Evolutionary conservation across 2,797 vertebrate genomes (phyloP).

Genomic region (Vultur gryphus): DNA sequence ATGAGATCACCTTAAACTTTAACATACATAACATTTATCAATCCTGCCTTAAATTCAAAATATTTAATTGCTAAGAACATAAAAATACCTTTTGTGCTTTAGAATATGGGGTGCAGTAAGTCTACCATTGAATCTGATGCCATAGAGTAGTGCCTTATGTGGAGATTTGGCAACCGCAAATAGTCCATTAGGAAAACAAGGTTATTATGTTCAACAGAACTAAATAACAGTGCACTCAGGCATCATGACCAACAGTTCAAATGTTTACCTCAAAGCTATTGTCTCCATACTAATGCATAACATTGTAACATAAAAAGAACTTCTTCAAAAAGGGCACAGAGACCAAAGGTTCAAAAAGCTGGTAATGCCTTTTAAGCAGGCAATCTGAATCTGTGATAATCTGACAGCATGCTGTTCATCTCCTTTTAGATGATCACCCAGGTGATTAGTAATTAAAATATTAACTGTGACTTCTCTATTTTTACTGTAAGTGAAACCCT

Average conservation of each 20-base stretch:
- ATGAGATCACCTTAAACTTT: not conserved
- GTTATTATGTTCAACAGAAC: not conserved
- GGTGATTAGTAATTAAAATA: not conserved
- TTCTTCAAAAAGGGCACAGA: not conserved
- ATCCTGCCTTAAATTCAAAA: not conserved
- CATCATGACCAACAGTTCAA: not conserved
- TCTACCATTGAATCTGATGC: not conserved
- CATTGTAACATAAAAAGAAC: not conserved
- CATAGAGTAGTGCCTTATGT: not conserved
- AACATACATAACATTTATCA: not conserved
- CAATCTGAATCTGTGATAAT: not conserved
- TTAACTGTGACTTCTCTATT: not conserved
- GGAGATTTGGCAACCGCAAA: not conserved
- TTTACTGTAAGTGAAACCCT: not conserved
- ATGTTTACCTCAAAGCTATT: not conserved
- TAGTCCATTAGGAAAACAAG: not conserved
- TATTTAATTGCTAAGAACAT: not conserved
- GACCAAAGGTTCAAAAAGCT: not conserved
- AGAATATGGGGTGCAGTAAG: not conserved
- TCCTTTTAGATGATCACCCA: not conserved
- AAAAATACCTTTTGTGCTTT: not conserved
- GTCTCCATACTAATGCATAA: not conserved
- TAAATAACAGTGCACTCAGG: not conserved
- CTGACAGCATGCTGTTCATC: not conserved
- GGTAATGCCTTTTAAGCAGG: not conserved